Conservation (phyloP, 2,113 vertebrate genomes). For the Piaya cayana region DNA sequence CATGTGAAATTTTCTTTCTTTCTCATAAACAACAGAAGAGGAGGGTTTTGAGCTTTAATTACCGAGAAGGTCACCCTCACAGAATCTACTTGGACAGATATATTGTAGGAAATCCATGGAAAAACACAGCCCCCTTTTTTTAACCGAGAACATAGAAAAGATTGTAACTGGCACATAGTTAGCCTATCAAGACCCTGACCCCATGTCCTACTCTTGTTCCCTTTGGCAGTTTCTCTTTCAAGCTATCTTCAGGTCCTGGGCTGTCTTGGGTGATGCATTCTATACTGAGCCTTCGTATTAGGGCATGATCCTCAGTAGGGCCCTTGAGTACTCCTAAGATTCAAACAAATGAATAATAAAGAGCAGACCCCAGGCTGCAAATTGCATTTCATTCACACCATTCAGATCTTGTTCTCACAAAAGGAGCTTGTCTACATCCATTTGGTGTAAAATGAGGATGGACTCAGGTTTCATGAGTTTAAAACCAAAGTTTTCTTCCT, state of each 20-base stretch:
- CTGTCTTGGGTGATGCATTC: conserved; percentile 11
- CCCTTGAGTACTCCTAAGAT: conserved; percentile 2
- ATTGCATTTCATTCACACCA: conserved; percentile 52
- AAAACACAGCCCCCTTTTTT: not conserved
- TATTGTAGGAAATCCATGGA: not conserved
- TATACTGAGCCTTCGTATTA: not conserved
- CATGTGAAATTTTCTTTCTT: conserved; percentile 18
- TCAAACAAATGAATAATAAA: conserved; percentile 62
- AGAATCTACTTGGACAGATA: not conserved
- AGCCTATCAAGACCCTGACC: not conserved
- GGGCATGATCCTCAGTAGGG: conserved; percentile 6
- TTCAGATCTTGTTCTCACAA: conserved; percentile 1
- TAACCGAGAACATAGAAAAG: conserved; percentile 8
- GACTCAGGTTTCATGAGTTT: conserved; percentile 38
- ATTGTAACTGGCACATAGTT: conserved; percentile 28
- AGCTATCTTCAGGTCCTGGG: not conserved
- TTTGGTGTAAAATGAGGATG: conserved; percentile 50
- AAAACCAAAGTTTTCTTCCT: conserved; percentile 34
- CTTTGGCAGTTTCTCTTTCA: not conserved
- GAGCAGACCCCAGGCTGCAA: conserved; percentile 39
- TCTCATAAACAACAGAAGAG: not conserved
- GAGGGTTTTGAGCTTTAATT: conserved; percentile 7
- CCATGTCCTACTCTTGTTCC: not conserved
- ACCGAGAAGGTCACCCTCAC: not conserved
- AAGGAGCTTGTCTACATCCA: conserved; percentile 34